Base-by-base conservation (phyloP, 2,797 vertebrate genomes). In the Rhinella marina region DNA sequence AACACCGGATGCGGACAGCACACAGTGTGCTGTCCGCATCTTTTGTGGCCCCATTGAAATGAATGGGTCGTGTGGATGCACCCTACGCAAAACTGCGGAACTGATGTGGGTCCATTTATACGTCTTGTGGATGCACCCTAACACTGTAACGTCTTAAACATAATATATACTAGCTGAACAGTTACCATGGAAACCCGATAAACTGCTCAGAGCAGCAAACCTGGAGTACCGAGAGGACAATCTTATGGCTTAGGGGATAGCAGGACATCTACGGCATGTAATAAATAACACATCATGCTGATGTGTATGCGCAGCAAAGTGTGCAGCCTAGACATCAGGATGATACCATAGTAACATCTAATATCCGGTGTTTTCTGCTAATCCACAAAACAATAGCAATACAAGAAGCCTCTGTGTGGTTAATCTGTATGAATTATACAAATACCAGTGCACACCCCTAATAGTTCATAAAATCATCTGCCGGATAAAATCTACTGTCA, bases 131-230 rank as follows among this genome's bases (percentile, higher is more conserved):
- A n/a, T n/a, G n/a, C n/a, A n/a, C n/a, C n/a, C n/a, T n/a, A 56
- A 57, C 29, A 52, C 66, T 4, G 1, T 56, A 56, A 3, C 2
- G 12, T 73, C 48, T 8, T 72, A 13, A 16, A 78, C 48, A 29
- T 32, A 25, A 66, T 29, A 72, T 84, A 73, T 57, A 23, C 57
- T 50, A 25, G 50, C 82, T n/a, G 32, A 62, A 84, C 25, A 32
- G 82, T 76, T 84, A 10, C 82, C 70, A 76, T 61, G 68, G 70
- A 7, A 76, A 73, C 52, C 19, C 68, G 41, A 50, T 56, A 75
- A 25, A 23, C 52, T 72, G 25, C 13, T 32, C 0, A 3, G 12
- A 5, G 64, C 27, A n/a, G 16, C 29, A 57, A 9, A 70, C 23
- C 11, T n/a, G 61, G 21, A 21, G 48, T 25, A 41, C 3, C 52